A percentile compares a stretch with the other conserved stretches of the same genome.
Evolutionary conservation across 2,797 vertebrate species (phyloP).

Genomic region (Cyprinella venusta): DNA sequence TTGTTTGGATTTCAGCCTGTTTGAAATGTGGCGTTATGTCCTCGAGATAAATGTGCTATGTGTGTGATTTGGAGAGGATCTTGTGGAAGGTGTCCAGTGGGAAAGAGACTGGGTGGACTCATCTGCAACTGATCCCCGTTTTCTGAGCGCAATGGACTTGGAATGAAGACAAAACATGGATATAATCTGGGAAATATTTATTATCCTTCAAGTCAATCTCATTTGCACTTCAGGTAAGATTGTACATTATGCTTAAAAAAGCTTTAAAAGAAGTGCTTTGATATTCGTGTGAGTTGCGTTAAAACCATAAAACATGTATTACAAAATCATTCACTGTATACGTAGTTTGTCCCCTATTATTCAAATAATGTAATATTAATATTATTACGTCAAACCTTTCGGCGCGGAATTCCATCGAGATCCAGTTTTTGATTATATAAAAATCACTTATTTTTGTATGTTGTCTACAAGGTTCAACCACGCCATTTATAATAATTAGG

Average conservation of each 20-base stretch:
- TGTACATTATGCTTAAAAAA: no score
- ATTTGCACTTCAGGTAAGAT: slow-evolving; percentile 95
- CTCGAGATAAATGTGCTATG: slow-evolving; percentile 83
- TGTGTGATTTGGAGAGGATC: slow-evolving; percentile 85
- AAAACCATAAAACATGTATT: background rate
- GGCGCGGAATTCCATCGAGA: background rate
- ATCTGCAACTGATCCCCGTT: slow-evolving; percentile 83
- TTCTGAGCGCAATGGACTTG: slow-evolving; percentile 90
- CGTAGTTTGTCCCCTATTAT: background rate
- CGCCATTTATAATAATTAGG: no score
- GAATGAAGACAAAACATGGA: slow-evolving; percentile 97
- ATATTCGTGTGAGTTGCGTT: slow-evolving; percentile 2
- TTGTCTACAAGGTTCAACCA: background rate
- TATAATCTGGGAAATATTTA: slow-evolving; percentile 97
- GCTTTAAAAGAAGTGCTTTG: background rate
- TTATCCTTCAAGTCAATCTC: slow-evolving; percentile 96
- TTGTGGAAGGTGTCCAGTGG: slow-evolving; percentile 84
- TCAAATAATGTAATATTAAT: background rate
- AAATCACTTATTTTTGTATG: background rate
- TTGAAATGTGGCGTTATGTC: slow-evolving; percentile 61
- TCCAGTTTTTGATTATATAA: background rate
- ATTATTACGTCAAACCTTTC: background rate
- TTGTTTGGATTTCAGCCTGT: slow-evolving; percentile 59
- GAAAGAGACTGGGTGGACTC: slow-evolving; percentile 82
- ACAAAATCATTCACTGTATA: background rate